Conservation (phyloP, 1,140 invertebrate species). For the Harlomillsia oculata region DNA sequence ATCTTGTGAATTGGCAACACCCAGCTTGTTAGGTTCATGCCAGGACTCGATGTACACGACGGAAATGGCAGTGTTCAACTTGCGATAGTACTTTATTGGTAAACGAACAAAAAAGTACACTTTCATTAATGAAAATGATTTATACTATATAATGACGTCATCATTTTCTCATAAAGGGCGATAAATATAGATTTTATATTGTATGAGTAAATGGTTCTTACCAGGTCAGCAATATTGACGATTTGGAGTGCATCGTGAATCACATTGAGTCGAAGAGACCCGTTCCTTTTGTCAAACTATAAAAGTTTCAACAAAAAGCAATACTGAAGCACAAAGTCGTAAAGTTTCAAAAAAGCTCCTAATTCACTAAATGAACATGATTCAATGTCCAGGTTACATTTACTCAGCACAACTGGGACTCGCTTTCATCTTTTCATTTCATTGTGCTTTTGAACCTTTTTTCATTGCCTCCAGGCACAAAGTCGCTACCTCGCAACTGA, state of each 20-base stretch:
- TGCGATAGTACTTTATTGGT: conserved; percentile 72
- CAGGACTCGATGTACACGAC: conserved; percentile 94
- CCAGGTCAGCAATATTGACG: conserved; percentile 91
- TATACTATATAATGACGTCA: not conserved
- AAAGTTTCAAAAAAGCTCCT: too few relatives aligned
- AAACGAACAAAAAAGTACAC: not conserved
- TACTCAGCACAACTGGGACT: too few relatives aligned
- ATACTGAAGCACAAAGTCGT: too few relatives aligned
- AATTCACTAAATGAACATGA: too few relatives aligned
- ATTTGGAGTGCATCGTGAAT: conserved; percentile 91
- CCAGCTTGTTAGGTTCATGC: conserved; percentile 72
- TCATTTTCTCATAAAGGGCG: not conserved
- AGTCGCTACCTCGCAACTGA: too few relatives aligned
- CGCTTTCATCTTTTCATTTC: too few relatives aligned
- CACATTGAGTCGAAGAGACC: conserved; percentile 75
- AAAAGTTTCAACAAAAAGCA: conserved; percentile 5
- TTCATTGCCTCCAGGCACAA: too few relatives aligned
- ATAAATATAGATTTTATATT: not conserved
- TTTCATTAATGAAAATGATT: not conserved
- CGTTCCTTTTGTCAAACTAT: conserved; percentile 79
- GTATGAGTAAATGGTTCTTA: conserved; percentile 46
- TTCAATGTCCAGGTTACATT: too few relatives aligned
- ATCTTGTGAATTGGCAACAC: conserved; percentile 67
- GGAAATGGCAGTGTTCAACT: conserved; percentile 81
- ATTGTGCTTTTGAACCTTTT: too few relatives aligned